Evolutionary conservation across 1,140 invertebrate species (phyloP).

Genomic region (Mya arenaria): DNA sequence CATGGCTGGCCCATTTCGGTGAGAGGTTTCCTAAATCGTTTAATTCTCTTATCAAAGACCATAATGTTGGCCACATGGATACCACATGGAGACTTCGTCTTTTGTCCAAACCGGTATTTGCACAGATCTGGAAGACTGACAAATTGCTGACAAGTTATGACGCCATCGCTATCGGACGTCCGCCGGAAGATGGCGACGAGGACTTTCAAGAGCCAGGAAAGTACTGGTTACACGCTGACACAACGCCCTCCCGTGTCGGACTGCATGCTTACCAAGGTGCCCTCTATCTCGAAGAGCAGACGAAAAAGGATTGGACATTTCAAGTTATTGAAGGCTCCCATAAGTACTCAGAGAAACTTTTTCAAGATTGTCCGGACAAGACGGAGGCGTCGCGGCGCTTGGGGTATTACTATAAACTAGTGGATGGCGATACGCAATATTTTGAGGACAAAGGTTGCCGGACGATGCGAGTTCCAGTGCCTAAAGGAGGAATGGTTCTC

Average conservation of each 20-base stretch:
- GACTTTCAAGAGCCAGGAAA: conserved; percentile 22
- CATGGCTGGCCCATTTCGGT: conserved; percentile 59
- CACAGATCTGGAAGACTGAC: conserved; percentile 68
- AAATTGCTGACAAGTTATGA: conserved; percentile 70
- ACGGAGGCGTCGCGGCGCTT: conserved; percentile 13
- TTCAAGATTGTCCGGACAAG: conserved; percentile 25
- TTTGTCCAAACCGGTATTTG: conserved; percentile 65
- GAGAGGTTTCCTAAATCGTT: conserved; percentile 50
- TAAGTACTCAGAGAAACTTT: conserved; percentile 53
- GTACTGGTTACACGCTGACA: conserved; percentile 68
- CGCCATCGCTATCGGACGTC: conserved; percentile 69
- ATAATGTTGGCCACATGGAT: conserved; percentile 68
- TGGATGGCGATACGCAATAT: conserved; percentile 24
- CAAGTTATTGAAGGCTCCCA: conserved; percentile 62
- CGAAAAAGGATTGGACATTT: conserved; percentile 51
- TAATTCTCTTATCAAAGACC: conserved; percentile 64
- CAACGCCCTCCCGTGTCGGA: conserved; percentile 46
- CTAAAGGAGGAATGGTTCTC: conserved; percentile 54
- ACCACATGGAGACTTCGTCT: conserved; percentile 68
- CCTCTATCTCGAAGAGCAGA: conserved; percentile 59
- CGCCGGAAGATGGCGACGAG: conserved; percentile 68
- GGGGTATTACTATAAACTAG: conserved; percentile 31
- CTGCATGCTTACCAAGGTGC: conserved; percentile 68
- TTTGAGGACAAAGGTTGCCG: conserved; percentile 28
- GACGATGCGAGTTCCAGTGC: conserved; percentile 38